Base-by-base conservation (phyloP, 2,113 vertebrate species). In the Hoplias malabaricus region DNA sequence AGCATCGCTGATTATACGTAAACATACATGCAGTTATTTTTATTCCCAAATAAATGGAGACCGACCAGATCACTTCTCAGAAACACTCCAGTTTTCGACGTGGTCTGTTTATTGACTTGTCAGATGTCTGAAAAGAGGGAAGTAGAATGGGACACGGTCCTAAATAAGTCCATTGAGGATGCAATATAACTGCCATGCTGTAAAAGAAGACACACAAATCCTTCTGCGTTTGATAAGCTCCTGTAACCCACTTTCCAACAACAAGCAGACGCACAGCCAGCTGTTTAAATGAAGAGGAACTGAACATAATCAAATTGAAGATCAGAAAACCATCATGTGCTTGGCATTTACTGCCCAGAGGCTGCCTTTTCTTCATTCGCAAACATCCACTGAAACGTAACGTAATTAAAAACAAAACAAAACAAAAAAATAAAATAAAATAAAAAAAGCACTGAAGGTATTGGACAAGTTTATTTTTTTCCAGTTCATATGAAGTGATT, bases 401-500 rank as follows among this genome's bases (percentile, higher is more conserved):
- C n/a, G n/a, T n/a, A n/a, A n/a, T n/a, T n/a, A n/a, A 23, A 56
- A 25, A 27, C 12, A 31, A 31, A 16, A n/a, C n/a, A n/a, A n/a
- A n/a, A n/a, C n/a, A 33, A 34, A 61, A 33, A 61, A 19, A 8
- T 4, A 61, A 19, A 8, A 1, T n/a, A 14, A 16, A 16, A 14
- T 27, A 36, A 53, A 4, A 36, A 53, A 62, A 33, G 27, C 8
- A n/a, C 29, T 9, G n/a, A 72, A 72, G 3, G 33, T 36, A 50
- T 59, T 29, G 31, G 21, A 36, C 5, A 31, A 36, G 1, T 50
- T 31, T 54, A 69, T 56, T 72, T 83, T 56, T 72, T 83, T 90
- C 88, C 77, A 82, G 83, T 59, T 81, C 72, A 75, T 82, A 57
- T 85, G 73, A 70, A 68, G 84, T 80, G 48, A 27, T 81, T 80